Evolutionary conservation across 2,797 vertebrate species (phyloP), one percentile per base, ranked within the genome.

Genomic region (Gadopsis bispinosus): DNA sequence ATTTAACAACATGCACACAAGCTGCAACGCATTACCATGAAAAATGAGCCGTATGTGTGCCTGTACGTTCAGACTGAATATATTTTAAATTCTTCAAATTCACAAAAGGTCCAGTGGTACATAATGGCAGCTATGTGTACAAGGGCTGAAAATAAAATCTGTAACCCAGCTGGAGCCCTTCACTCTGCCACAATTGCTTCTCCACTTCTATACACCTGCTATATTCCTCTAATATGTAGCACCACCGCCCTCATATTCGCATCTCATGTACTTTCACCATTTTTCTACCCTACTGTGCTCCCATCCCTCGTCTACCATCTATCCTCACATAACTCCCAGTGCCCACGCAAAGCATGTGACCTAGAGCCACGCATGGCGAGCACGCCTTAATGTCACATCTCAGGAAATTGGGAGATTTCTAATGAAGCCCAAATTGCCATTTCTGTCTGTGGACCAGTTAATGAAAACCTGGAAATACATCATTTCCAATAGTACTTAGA

Each of bases 111-210:
- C 22, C 29, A n/a, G n/a, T 1, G 29, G 54, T 78, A 12, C 59
- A 62, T 39, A 48, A 26, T 37, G 29, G 39, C 20, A 58, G 50
- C 43, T 31, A 29, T 53, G 48, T 69, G 64, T 54, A 73, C 58
- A 77, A 68, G 73, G 58, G 19, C 37, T 53, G 63, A 69, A 73
- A 59, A 59, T 67, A 39, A 64, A 74, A n/a, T 53, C 39, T 64
- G 47, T 53, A 35, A 74, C 70, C 55, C 65, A 53, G 50, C 13
- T 1, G 1, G 16, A 56, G 39, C 20, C 17, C 69, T 68, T 86
- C 56, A 70, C 60, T 66, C 69, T 16, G 26, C 20, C 53, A 59
- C 69, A 56, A 33, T 19, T 16, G 7, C 45, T 55, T 61, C 47
- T 53, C 8, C 17, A 2, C 54, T 19, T 45, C 41, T 9, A 58